Conservation (phyloP, 2,797 vertebrate genomes). For the Thripadectes ignobilis region DNA sequence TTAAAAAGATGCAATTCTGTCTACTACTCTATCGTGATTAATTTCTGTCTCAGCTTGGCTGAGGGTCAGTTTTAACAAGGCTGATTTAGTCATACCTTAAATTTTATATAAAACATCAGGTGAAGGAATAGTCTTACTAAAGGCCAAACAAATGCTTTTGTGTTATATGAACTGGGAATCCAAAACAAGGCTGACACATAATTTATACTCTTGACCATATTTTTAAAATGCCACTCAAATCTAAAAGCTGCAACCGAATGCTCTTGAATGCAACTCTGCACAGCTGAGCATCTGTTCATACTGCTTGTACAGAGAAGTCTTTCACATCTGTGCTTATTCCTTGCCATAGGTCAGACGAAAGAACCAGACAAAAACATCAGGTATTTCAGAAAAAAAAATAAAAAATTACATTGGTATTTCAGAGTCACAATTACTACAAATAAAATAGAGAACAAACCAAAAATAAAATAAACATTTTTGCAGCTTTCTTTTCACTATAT, state of each 20-base stretch:
- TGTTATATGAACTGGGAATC: background rate
- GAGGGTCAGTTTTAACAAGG: background rate
- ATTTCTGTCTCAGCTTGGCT: background rate
- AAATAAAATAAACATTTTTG: background rate
- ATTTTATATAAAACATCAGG: background rate
- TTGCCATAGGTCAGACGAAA: background rate
- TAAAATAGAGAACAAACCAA: background rate
- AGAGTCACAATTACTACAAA: background rate
- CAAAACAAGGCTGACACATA: background rate
- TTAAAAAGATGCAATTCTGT: background rate
- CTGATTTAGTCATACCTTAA: background rate
- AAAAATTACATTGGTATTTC: background rate
- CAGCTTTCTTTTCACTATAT: background rate
- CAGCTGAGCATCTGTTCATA: background rate
- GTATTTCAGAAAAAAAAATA: background rate
- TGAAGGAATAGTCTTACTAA: background rate
- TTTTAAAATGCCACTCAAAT: background rate
- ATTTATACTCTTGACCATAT: background rate
- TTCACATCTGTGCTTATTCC: background rate
- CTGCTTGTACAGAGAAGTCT: background rate
- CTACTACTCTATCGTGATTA: background rate
- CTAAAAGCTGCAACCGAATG: background rate
- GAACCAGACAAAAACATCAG: background rate
- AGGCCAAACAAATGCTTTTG: background rate
- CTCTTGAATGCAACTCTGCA: background rate